Evolutionary conservation across 1,140 invertebrate genomes (phyloP), one percentile per base, ranked within the genome.

Genomic region (Whitmania pigra): DNA sequence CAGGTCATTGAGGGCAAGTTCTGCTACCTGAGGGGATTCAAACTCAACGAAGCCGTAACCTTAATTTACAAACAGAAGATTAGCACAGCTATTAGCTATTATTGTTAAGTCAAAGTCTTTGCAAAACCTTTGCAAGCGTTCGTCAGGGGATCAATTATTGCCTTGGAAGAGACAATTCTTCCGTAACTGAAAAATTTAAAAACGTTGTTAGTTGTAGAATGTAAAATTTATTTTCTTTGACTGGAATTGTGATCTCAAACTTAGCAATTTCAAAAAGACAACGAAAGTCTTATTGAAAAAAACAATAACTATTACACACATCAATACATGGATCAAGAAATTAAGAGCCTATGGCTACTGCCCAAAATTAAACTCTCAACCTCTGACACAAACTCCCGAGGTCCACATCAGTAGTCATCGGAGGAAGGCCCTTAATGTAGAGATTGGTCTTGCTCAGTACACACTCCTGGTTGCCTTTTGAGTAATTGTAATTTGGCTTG

Each of bases 21-120:
- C 91, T 76, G 95, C 95, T 79, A 92, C 89, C 78, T 88, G 87
- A 80, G 92, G 91, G 82, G 88, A 90, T 84, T 98, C 94, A 88
- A 98, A 99, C 86, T 98, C 95, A 82, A 98, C 94, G 88, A 99
- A 99, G 80, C 95, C 95, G 87, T 98, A 99, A 83, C 94, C 93
- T 94, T 86, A 36, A 78, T 87, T 87, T 74, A 78, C 5, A 63
- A 63, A 25, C 18, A 15, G 11, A 63, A 7, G 9, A 63, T 25
- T 15, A 63, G 20, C 11, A 13, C 20, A 63, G 20, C 20, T 27
- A 11, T 36, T 2, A 36, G 25, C 3, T 3, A 31, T 17, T 6
- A 25, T 60, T 60, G 17, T 17, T 63, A 63, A 63, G 6, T 31
- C 1, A 63, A 63, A 69, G 53, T 11, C 15, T 77, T 87, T 88